Evolutionary conservation across 23 tunicate genomes (phyloP).

Genomic region (Styela clava): DNA sequence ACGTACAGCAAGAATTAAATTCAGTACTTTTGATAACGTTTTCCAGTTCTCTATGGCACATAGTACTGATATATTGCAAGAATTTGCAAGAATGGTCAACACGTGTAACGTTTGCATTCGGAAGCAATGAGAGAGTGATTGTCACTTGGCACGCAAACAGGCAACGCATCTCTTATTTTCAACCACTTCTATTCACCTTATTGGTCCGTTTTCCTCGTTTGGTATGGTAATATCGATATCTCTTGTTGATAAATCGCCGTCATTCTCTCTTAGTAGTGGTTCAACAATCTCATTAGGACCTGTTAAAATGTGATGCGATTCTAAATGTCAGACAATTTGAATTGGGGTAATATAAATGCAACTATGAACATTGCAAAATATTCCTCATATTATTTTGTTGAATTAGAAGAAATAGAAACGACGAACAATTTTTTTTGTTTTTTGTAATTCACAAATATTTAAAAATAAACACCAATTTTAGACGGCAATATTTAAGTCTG

Average conservation of each 20-base stretch:
- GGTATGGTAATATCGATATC: not conserved
- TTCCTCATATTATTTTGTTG: too few species aligned
- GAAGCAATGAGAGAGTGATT: too few species aligned
- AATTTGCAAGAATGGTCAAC: not conserved
- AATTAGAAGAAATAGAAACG: too few species aligned
- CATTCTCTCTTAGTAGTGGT: not conserved
- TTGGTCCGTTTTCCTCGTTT: not conserved
- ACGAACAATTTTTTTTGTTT: too few species aligned
- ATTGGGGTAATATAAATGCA: not conserved
- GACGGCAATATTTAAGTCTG: too few species aligned
- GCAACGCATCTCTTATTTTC: too few species aligned
- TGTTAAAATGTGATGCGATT: not conserved
- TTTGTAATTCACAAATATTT: too few species aligned
- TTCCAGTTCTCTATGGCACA: not conserved
- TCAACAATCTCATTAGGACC: not conserved
- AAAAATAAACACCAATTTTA: too few species aligned
- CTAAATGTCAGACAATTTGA: not conserved
- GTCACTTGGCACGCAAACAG: too few species aligned
- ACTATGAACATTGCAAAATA: too few species aligned
- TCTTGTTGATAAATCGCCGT: not conserved
- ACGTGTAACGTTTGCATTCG: too few species aligned
- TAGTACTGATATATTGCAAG: not conserved
- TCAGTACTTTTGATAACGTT: not conserved
- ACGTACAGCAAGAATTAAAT: not conserved
- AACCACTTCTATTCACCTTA: not conserved